phyloP scores from a whole-genome alignment of 2,113 vertebrate genomes.

The Dendrocopos noguchii region DNA sequence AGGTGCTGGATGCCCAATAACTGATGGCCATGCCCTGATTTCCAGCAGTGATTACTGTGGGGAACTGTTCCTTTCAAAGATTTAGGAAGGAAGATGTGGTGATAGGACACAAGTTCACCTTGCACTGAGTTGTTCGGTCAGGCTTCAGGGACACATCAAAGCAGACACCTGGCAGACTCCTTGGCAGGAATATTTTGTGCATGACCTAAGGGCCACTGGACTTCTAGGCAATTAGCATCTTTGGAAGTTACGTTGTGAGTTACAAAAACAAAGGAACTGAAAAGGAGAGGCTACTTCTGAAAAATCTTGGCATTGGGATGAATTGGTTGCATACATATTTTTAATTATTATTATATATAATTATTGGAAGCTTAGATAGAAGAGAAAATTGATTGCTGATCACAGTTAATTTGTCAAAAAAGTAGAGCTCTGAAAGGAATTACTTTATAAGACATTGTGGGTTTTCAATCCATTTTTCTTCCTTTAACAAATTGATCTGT shows the following conservation, averaged over 20 bases:
- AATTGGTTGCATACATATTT: background rate
- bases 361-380: background rate
- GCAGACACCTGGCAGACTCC: background rate
- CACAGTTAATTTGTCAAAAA: slow-evolving; percentile 38
- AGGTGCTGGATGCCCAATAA: background rate
- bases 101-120: background rate
- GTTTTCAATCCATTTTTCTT: slow-evolving; percentile 46
- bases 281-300: background rate
- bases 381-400: slow-evolving; percentile 14
- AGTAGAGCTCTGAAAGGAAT: slow-evolving; percentile 20
- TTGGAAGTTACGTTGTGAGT: background rate
- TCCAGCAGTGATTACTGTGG: background rate
- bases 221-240: background rate
- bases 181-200: background rate
- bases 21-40: background rate
- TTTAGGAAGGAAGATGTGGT: background rate
- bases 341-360: background rate
- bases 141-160: background rate
- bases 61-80: background rate
- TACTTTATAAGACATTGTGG: slow-evolving; percentile 38
- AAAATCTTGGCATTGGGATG: background rate
- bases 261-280: background rate
- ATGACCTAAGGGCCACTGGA: background rate
- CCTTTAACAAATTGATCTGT: slow-evolving; percentile 53
- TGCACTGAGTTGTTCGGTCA: background rate